These are phyloP conservation scores for Pterocles orientalis DNA, from an alignment of 2,113 vertebrate genomes.

Conservation along the genomic window DNA sequence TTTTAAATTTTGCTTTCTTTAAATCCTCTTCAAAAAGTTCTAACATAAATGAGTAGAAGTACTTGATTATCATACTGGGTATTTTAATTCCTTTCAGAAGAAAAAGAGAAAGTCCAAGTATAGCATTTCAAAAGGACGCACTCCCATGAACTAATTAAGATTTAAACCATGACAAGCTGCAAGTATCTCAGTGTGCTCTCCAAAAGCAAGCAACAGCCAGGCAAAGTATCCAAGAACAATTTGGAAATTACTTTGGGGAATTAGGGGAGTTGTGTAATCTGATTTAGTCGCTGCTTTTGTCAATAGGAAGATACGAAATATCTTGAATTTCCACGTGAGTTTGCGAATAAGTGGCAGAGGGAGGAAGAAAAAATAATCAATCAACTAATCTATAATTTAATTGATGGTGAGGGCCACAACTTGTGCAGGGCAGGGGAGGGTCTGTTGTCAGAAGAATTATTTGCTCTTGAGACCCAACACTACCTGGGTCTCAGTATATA, in stretches of 20 bases:
- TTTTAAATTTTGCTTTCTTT: not conserved
- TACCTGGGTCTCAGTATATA: not conserved
- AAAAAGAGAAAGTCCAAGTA: slow-evolving; percentile 54
- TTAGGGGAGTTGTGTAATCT: slow-evolving; percentile 27
- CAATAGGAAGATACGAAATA: slow-evolving; percentile 22
- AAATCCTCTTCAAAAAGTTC: slow-evolving; percentile 18
- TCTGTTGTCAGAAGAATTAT: not conserved
- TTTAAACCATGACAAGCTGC: slow-evolving; percentile 66
- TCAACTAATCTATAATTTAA: slow-evolving; percentile 22
- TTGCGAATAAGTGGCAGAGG: not conserved
- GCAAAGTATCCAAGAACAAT: slow-evolving; percentile 42
- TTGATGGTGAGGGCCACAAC: not conserved
- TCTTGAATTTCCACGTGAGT: slow-evolving; percentile 18
- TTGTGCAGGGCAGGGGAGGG: not conserved
- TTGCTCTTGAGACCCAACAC: not conserved
- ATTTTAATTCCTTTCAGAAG: slow-evolving; percentile 62
- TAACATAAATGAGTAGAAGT: slow-evolving; percentile 28
- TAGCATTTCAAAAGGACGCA: slow-evolving; percentile 64
- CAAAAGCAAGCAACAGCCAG: slow-evolving; percentile 19
- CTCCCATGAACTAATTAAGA: slow-evolving; percentile 71
- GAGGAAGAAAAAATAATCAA: slow-evolving; percentile 3
- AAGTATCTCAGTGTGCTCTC: not conserved
- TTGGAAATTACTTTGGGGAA: slow-evolving; percentile 61
- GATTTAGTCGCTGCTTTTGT: slow-evolving; percentile 35
- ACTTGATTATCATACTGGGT: slow-evolving; percentile 35